Evolutionary conservation across 37 sponge, comb jelly and placozoan species (phyloP).

Genomic region (Aplysina aerophoba): DNA sequence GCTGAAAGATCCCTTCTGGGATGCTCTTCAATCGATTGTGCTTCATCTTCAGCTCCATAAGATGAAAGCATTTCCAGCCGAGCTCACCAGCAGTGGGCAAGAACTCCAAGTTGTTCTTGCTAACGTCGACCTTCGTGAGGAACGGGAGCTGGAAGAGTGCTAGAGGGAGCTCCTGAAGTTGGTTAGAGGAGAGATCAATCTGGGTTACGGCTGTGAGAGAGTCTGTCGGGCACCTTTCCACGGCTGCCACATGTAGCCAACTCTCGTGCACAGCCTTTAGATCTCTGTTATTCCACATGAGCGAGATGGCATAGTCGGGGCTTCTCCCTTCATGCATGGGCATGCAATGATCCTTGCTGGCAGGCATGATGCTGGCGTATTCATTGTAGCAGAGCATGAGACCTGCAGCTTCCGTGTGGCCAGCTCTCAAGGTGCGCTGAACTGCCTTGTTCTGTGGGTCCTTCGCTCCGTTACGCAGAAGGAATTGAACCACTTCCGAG

Average conservation of each 20-base stretch:
- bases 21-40: conserved; percentile 55
- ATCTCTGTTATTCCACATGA: conserved; percentile 68
- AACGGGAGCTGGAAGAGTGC: conserved; percentile 69
- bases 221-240: conserved; percentile 35
- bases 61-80: conserved; percentile 69
- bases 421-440: conserved; percentile 36
- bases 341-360: conserved; percentile 27
- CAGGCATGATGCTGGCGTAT: conserved; percentile 32
- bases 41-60: conserved; percentile 48
- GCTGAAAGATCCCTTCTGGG: conserved; percentile 61
- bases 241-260: conserved; percentile 56
- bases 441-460: conserved; percentile 78
- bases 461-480: conserved; percentile 73
- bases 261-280: conserved; percentile 38
- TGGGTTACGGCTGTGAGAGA: conserved; percentile 46
- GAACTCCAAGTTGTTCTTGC: conserved; percentile 64
- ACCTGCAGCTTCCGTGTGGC: conserved; percentile 48
- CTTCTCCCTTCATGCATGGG: not conserved
- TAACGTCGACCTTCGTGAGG: conserved; percentile 64
- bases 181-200: conserved; percentile 70
- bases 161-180: conserved; percentile 66
- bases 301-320: conserved; percentile 20
- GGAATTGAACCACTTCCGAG: conserved; percentile 59
- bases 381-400: conserved; percentile 70
- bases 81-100: not conserved